A percentile compares a stretch with the other conserved stretches of the same genome.
Conservation (phyloP, 1,140 invertebrate genomes). For the Lepidurus couesii region DNA sequence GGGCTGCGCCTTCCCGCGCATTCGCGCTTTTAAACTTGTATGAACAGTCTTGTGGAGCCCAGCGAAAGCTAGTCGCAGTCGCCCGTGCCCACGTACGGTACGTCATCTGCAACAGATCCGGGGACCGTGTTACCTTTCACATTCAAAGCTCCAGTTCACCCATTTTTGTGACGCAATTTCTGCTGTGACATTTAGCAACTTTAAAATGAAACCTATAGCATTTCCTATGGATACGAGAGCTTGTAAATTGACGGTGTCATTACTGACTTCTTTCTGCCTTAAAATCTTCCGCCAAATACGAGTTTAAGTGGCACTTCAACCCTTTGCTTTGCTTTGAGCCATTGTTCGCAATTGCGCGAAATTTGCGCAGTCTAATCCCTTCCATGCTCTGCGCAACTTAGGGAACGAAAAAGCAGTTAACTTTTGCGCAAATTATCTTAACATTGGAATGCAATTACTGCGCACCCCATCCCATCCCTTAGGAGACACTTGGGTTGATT, state of each 20-base stretch:
- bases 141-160: background rate
- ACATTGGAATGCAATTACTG: background rate
- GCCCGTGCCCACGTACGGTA: constrained; percentile 6
- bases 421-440: background rate
- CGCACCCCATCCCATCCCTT: background rate
- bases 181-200: background rate
- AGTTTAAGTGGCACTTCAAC: too few species aligned
- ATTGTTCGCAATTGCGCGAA: too few species aligned
- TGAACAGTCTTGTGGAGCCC: constrained; percentile 2
- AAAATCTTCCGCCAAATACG: too few species aligned
- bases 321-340: too few species aligned
- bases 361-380: too few species aligned
- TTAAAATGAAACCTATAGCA: background rate
- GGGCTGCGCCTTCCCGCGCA: constrained; percentile 7
- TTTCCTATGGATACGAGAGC: too few species aligned
- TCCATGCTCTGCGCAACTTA: too few species aligned
- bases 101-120: constrained; percentile 3
- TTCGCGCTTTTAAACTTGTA: constrained; percentile 15
- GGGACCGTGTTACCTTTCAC: background rate
- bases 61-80: constrained; percentile 7
- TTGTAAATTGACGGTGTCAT: too few species aligned
- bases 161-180: background rate
- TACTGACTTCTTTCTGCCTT: too few species aligned
- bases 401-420: background rate
- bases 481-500: constrained; percentile 11